Evolutionary conservation across 2,888 invertebrate genomes (phyloP).

Genomic region (Scrobipalpa atriplicella): DNA sequence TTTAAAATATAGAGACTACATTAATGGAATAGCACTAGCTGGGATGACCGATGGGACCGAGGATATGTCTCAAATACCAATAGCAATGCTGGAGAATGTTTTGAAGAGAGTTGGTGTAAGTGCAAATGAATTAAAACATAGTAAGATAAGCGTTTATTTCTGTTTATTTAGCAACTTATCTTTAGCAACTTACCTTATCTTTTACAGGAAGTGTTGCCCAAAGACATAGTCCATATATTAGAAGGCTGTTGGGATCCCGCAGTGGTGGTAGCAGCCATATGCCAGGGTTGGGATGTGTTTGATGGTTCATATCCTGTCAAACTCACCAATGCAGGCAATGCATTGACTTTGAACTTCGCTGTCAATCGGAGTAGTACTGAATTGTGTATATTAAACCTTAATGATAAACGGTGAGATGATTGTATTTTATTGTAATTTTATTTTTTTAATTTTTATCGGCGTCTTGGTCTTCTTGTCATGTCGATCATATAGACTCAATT

Average conservation of each 20-base stretch:
- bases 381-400: constrained; percentile 82
- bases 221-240: constrained; percentile 86
- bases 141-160: too few species aligned
- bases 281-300: constrained; percentile 92
- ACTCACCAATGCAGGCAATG: constrained; percentile 86
- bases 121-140: constrained; percentile 36
- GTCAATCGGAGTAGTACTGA: constrained; percentile 52
- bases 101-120: constrained; percentile 85
- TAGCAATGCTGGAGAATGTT: constrained; percentile 80
- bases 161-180: too few species aligned
- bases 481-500: too few species aligned
- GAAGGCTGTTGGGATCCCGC: constrained; percentile 92
- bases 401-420: constrained; percentile 76
- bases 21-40: constrained; percentile 90
- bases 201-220: constrained; percentile 84
- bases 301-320: constrained; percentile 92
- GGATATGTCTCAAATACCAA: constrained; percentile 76
- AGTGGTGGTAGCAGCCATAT: constrained; percentile 87
- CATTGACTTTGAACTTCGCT: constrained; percentile 84
- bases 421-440: neutral
- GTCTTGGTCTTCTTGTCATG: too few species aligned
- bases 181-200: neutral
- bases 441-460: constrained; percentile 40
- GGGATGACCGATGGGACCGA: constrained; percentile 90
- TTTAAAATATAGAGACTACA: constrained; percentile 76